Base-by-base conservation (phyloP, 2,113 vertebrate species). In the Lepisosteus osseus region DNA sequence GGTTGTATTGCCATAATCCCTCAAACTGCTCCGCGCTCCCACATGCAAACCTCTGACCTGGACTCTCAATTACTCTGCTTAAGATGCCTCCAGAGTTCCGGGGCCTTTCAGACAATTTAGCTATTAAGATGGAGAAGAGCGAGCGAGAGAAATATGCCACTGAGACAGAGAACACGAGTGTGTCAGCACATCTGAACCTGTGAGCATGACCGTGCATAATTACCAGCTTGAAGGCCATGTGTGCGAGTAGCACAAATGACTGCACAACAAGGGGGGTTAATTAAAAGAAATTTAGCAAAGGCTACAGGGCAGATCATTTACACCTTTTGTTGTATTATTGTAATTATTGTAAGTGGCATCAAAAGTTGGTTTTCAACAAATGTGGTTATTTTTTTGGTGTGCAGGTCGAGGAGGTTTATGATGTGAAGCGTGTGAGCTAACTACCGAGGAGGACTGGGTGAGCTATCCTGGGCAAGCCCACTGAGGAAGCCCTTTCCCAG, bases 101-200 rank as follows among this genome's bases (percentile, higher is more conserved):
- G 29, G 29, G 29, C 29, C 29, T 29, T 29, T 29, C 29, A 29
- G 29, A 29, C 29, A 29, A 29, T 29, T 29, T 45, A 14, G 64
- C 64, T 43, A 13, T n/a, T 47, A 42, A 47, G 64, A 45, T 45
- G 64, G 43, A 65, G 42, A 9, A 13, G 8, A 41, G 2, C 7
- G 62, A 8, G 63, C 11, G 63, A 44, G 41, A 66, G 64, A 66
- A 42, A n/a, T 66, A 42, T 66, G 45, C 45, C 64, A 44, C n/a
- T 66, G 14, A 47, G 45, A 45, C 12, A 1, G 45, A 14, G 4
- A 8, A 7, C 29, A 13, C 64, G n/a, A 6, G 47, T 1, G 47
- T 51, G 9, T 29, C 29, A 29, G 29, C 29, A 29, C 29, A 42
- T 42, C 41, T 65, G 62, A 65, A 42, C 62, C 14, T 42, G 41